These are phyloP conservation scores for Brotula barbata DNA, from an alignment of 2,797 vertebrate genomes.

Conservation along the genomic window DNA sequence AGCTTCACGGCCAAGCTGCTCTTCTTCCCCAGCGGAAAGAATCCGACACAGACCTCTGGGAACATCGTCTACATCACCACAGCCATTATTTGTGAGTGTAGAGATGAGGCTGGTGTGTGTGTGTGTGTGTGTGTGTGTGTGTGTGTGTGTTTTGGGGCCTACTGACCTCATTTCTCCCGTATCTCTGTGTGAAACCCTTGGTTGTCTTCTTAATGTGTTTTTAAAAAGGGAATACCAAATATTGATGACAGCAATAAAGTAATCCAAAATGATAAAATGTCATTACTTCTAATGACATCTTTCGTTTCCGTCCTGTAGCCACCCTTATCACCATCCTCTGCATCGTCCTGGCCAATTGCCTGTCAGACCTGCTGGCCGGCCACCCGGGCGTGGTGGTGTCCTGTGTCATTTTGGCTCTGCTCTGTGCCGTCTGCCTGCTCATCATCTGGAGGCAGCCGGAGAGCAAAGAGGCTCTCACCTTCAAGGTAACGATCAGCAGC, in stretches of 20 bases:
- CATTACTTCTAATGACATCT: neutral
- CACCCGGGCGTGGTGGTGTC: constrained; percentile 37
- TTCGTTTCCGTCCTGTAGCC: constrained; percentile 69
- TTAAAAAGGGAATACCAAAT: too few relatives aligned
- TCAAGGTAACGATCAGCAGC: constrained; percentile 82
- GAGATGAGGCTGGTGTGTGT: neutral
- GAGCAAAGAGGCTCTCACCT: constrained; percentile 84
- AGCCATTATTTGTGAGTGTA: constrained; percentile 83
- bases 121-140: too few relatives aligned
- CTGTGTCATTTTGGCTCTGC: constrained; percentile 73
- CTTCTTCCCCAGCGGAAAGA: constrained; percentile 74
- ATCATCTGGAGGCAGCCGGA: constrained; percentile 91
- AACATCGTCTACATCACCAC: constrained; percentile 86
- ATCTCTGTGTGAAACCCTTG: too few relatives aligned
- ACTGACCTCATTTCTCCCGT: too few relatives aligned
- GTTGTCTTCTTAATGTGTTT: too few relatives aligned
- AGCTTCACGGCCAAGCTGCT: constrained; percentile 72
- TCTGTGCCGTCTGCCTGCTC: constrained; percentile 72
- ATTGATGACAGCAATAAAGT: neutral
- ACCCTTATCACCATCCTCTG: constrained; percentile 82
- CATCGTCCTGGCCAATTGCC: constrained; percentile 77
- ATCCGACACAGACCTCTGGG: constrained; percentile 84
- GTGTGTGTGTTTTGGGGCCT: too few relatives aligned
- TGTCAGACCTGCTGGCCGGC: constrained; percentile 56
- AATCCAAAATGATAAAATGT: neutral